A percentile compares a stretch with the other conserved stretches of the same genome.
phyloP scores from a whole-genome alignment of 2,888 invertebrate genomes.

The Ornithoptera priamus region DNA sequence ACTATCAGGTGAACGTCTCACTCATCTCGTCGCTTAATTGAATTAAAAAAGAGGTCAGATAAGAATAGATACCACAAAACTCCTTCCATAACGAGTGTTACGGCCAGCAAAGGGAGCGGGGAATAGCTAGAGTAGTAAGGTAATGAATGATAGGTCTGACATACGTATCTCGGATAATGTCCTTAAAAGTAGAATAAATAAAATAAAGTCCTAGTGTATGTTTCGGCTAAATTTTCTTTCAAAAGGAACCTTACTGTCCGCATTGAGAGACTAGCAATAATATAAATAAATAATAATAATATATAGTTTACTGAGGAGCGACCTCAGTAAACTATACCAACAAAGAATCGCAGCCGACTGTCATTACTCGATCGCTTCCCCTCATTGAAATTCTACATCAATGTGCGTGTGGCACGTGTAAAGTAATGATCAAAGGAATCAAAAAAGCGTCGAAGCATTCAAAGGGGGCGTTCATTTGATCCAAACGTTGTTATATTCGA shows the following conservation, averaged over 20 bases:
- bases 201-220: neutral
- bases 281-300: too few species aligned
- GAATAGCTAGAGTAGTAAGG: too few species aligned
- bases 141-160: too few species aligned
- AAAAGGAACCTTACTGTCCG: neutral
- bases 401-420: constrained; percentile 24
- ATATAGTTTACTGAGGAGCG: too few species aligned
- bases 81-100: too few species aligned
- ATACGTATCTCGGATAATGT: too few species aligned
- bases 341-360: constrained; percentile 16
- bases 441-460: constrained; percentile 25
- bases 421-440: constrained; percentile 29
- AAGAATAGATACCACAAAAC: too few species aligned
- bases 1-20: too few species aligned
- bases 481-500: constrained; percentile 25
- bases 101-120: too few species aligned
- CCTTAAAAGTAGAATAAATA: too few species aligned
- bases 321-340: constrained; percentile 18
- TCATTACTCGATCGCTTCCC: constrained; percentile 23
- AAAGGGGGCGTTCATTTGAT: constrained; percentile 25
- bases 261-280: constrained; percentile 12
- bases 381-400: constrained; percentile 30
- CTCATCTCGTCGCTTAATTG: too few species aligned
- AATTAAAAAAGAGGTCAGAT: too few species aligned
- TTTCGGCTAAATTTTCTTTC: neutral